A percentile compares a stretch with the other conserved stretches of the same genome.
These are phyloP conservation scores for Eidolon helvum DNA, from an alignment of 2,113 vertebrate species.

Conservation along the genomic window DNA sequence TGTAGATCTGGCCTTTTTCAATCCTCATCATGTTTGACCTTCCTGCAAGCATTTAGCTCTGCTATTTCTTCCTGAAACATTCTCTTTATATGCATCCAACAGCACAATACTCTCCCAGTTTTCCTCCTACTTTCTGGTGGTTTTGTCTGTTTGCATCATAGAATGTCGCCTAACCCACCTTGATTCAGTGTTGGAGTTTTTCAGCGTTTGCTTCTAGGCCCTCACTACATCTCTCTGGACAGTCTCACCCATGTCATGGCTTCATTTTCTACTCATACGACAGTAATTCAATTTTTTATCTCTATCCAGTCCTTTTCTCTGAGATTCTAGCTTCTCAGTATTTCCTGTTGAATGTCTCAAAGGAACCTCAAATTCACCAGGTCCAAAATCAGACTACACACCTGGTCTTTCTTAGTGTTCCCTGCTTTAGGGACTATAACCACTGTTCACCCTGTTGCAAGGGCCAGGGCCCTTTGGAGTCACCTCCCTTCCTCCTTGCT, in stretches of 20 bases:
- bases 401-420: background rate
- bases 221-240: background rate
- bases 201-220: background rate
- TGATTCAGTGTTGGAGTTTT: background rate
- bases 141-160: background rate
- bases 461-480: background rate
- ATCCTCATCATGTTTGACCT: background rate
- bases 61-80: background rate
- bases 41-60: background rate
- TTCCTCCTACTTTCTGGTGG: background rate
- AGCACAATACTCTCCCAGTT: background rate
- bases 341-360: background rate
- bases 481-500: background rate
- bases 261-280: background rate
- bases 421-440: background rate
- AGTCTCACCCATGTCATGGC: background rate
- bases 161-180: background rate
- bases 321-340: background rate
- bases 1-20: background rate
- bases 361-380: background rate
- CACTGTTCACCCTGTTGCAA: background rate
- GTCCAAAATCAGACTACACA: background rate
- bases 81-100: background rate
- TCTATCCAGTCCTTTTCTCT: background rate
- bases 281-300: background rate